phyloP scores from a whole-genome alignment of 2,113 vertebrate species.

The Rissa tridactyla region DNA sequence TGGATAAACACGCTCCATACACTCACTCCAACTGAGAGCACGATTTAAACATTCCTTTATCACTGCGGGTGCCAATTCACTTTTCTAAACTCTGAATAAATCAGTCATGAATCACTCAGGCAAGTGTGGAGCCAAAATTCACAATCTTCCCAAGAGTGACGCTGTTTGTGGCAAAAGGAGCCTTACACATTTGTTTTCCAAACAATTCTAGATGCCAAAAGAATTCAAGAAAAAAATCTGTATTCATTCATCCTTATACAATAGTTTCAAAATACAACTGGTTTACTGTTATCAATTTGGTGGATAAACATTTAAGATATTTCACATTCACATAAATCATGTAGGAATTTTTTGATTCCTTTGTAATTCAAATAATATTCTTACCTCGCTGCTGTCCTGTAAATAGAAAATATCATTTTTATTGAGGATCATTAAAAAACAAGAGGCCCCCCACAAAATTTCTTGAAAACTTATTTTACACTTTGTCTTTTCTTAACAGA shows the following conservation, averaged over 20 bases:
- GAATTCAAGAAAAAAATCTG: background rate
- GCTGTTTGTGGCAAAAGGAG: background rate
- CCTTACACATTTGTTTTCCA: background rate
- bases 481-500: background rate
- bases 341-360: background rate
- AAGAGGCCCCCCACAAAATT: background rate
- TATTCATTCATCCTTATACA: background rate
- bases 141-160: background rate
- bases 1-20: background rate
- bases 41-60: background rate
- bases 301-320: background rate
- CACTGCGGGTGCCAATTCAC: background rate
- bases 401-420: conserved; percentile 45
- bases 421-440: background rate
- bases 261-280: background rate
- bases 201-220: background rate
- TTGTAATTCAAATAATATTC: conserved; percentile 39
- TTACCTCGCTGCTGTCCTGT: conserved; percentile 73
- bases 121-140: background rate
- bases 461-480: background rate
- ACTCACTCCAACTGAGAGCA: background rate
- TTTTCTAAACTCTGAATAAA: conserved; percentile 5
- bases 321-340: background rate
- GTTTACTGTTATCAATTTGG: background rate
- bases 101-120: background rate